These are phyloP conservation scores for Pristionchus mayeri DNA, from an alignment of 2,888 invertebrate genomes.

Conservation along the genomic window DNA sequence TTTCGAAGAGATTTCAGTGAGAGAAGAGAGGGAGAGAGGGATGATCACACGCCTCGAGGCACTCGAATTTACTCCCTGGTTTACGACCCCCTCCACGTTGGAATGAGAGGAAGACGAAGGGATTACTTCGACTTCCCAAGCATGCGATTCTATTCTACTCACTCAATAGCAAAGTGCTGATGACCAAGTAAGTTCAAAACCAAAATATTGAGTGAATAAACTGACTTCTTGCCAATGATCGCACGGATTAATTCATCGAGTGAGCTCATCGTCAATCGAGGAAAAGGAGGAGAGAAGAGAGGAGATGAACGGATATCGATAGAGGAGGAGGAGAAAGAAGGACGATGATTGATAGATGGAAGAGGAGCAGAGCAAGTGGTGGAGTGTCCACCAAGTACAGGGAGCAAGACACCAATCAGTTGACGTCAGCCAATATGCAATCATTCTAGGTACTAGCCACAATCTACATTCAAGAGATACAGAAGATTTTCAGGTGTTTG, in stretches of 20 bases:
- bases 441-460: too few relatives aligned
- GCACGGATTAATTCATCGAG: background rate
- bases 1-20: background rate
- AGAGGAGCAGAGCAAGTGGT: conserved; percentile 4
- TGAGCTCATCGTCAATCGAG: background rate
- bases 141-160: background rate
- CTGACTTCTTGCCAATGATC: conserved; percentile 21
- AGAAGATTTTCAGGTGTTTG: too few relatives aligned
- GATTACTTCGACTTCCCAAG: background rate
- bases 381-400: background rate
- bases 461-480: too few relatives aligned
- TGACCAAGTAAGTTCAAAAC: background rate
- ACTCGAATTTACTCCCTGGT: background rate
- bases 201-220: background rate
- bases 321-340: background rate
- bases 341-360: conserved; percentile 35
- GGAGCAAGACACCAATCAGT: background rate
- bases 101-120: conserved; percentile 1
- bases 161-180: background rate
- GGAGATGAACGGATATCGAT: background rate
- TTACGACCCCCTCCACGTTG: conserved; percentile 15
- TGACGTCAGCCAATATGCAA: background rate
- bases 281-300: background rate
- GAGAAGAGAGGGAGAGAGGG: background rate
- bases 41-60: conserved; percentile 17